A percentile compares a stretch with the other conserved stretches of the same genome.
phyloP scores from a whole-genome alignment of 2,888 invertebrate species.

The Asteroscopus sphinx region DNA sequence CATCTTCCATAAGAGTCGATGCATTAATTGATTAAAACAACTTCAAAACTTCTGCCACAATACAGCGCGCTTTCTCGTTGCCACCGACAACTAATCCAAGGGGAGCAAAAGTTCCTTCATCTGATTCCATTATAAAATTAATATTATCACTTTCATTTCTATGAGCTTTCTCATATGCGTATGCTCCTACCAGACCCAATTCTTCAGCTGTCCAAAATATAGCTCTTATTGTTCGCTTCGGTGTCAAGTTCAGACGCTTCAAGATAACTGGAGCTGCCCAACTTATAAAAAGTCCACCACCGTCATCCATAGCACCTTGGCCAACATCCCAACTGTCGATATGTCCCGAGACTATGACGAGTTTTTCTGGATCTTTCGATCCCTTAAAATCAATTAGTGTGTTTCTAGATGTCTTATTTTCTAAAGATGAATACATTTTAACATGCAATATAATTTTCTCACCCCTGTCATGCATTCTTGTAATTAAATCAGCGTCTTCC shows the following conservation, averaged over 20 bases:
- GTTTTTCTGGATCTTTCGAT: slow-evolving; percentile 73
- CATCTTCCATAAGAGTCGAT: slow-evolving; percentile 87
- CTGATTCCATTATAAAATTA: slow-evolving; percentile 95
- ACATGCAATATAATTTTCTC: slow-evolving; percentile 85
- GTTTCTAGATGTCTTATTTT: slow-evolving; percentile 92
- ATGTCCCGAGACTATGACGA: slow-evolving; percentile 95
- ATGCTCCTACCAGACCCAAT: slow-evolving; percentile 92
- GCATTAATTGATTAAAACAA: slow-evolving; percentile 92
- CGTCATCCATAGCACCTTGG: slow-evolving; percentile 96
- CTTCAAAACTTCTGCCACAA: slow-evolving; percentile 92
- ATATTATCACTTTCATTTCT: slow-evolving; percentile 89
- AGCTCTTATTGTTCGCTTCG: slow-evolving; percentile 93
- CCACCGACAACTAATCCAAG: slow-evolving; percentile 92
- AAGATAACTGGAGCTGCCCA: slow-evolving; percentile 93
- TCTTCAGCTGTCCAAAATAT: slow-evolving; percentile 96
- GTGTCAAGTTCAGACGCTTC: slow-evolving; percentile 90
- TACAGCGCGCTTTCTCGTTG: slow-evolving; percentile 90
- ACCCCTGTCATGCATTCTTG: slow-evolving; percentile 91
- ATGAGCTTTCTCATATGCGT: slow-evolving; percentile 91
- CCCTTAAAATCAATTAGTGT: slow-evolving; percentile 93
- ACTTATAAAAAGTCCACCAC: slow-evolving; percentile 94
- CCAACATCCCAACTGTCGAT: slow-evolving; percentile 97
- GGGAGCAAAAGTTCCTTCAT: slow-evolving; percentile 94
- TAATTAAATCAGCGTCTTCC: slow-evolving; percentile 94
- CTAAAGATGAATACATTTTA: slow-evolving; percentile 91